Evolutionary conservation across 2,797 vertebrate genomes (phyloP), one percentile per base, ranked within the genome.

Genomic region (Brachyrhaphis roseni): DNA sequence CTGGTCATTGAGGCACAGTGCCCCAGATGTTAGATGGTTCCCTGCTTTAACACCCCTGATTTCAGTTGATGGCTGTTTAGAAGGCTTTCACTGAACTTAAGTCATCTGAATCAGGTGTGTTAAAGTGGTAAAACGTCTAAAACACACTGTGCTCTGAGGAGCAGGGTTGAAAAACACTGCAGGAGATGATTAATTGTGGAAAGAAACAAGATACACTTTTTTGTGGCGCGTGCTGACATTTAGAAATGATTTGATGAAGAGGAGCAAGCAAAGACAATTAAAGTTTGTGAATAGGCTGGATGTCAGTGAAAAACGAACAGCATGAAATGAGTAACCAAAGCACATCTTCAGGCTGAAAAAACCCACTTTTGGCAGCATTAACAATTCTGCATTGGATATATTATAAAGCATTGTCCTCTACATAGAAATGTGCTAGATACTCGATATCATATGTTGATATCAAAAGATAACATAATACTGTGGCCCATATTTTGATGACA

Each of bases 241-340:
- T 28, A 11, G 47, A 46, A 72, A 71, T 20, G 16, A 70, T 45
- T 34, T 31, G 47, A 43, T 66, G 55, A 59, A 28, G 55, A 62
- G 43, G 76, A 53, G 15, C 15, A 53, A 12, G 34, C 76, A 41
- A 36, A 39, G 46, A 41, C n/a, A 66, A 43, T n/a, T 39, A 34
- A 28, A 71, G 64, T 68, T 41, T 53, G 59, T 36, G 11, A 12
- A 26, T 71, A 55, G n/a, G 53, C 39, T 68, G 7, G 53, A 72
- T 81, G 75, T 57, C 57, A 66, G 36, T 45, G 1, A 34, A 43
- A 78, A 43, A 82, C 36, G 49, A 43, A 53, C 46, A 0, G 55
- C 36, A 43, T 62, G 55, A 66, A 16, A 41, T n/a, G 26, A 66
- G 12, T 72, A 75, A 18, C n/a, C 26, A 78, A 78, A 70, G 43